Base-by-base conservation (phyloP, 2,113 vertebrate genomes). In the Anoplopoma fimbria region DNA sequence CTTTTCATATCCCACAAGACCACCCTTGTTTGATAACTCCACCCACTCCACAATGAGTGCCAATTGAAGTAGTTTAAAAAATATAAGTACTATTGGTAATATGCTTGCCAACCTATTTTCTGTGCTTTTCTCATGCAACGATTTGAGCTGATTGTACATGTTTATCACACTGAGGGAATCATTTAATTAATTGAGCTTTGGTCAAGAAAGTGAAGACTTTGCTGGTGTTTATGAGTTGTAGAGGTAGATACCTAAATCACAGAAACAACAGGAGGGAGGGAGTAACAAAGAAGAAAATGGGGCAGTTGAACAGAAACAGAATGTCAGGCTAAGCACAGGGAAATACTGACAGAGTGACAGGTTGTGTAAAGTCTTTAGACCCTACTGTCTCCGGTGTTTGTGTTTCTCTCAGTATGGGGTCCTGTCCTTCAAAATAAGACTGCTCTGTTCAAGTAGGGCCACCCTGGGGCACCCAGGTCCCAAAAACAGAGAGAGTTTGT, bases 401-500 rank as follows among this genome's bases (percentile, higher is more conserved):
- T 90, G 88, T 92, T 85, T 90, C 76, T 73, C 87, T 75, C 92
- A 81, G 76, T 73, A 90, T 86, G 92, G 51, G 93, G 82, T 87
- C 90, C 92, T 89, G 91, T 92, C 92, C 74, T 85, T 92, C 91
- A 93, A 90, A 92, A 86, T 87, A 73, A 88, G 68, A 84, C 83
- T 83, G 72, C 79, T 88, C 82, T 74, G 77, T 88, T 84, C 75
- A 70, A 80, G 79, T 89, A 87, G 55, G 80, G 85, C 89, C 90
- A 90, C 86, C 70, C 55, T 47, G 83, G 73, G 89, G 88, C 81
- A 85, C 89, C 81, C 65, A 89, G 79, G 84, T 91, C 87, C 75
- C 73, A 45, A 68, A 72, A 81, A 78, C 81, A 89, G 81, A 71
- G 49, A 63, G 63, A 29, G 65, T 51, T 71, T 65, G 79, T 89